Evolutionary conservation across 2,113 vertebrate species (phyloP), one percentile per base, ranked within the genome.

Genomic region (Sminthopsis crassicaudata): DNA sequence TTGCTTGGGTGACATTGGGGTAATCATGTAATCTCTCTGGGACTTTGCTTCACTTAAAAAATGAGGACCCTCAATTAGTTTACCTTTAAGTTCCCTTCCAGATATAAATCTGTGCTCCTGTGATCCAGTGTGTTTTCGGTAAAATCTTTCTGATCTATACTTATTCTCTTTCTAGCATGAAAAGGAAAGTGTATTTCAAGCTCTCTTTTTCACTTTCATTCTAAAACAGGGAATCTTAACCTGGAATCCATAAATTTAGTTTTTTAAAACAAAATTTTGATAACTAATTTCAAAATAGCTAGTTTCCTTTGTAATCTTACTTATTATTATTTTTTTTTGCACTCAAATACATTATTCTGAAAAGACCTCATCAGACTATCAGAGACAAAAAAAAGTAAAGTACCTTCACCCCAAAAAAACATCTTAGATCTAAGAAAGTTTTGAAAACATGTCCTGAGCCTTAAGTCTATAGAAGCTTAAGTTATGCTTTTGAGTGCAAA

Each of bases 401-500:
- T 8, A 27, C n/a, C 25, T 51, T 19, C 24, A 27, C 46, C 24
- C 27, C 27, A 0, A 90, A 90, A 90, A 6, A 2, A n/a, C n/a
- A 19, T 48, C 46, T 3, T 51, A 11, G 25, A 3, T 16, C n/a
- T 42, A 84, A 53, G 1, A 84, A 42, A 7, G n/a, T 22, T 51
- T 51, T 51, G 26, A 3, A 36, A 42, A 36, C 2, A 2, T 1
- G 51, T 27, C 7, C 36, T 8, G 25, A 1, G 1, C 24, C 46
- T 54, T 2, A 23, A 51, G n/a, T 10, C 1, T 53, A 24, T 16
- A 0, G 50, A 46, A 16, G 2, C 89, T 90, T 10, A 19, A 0
- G 0, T 24, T 30, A 27, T 0, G 0, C 4, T 53, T 53, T 23
- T 16, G 5, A 27, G 26, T 0, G 0, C 5, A 7, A 46, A 22